Evolutionary conservation across 2,797 vertebrate genomes (phyloP).

Genomic region (Neomorphus geoffroyi): DNA sequence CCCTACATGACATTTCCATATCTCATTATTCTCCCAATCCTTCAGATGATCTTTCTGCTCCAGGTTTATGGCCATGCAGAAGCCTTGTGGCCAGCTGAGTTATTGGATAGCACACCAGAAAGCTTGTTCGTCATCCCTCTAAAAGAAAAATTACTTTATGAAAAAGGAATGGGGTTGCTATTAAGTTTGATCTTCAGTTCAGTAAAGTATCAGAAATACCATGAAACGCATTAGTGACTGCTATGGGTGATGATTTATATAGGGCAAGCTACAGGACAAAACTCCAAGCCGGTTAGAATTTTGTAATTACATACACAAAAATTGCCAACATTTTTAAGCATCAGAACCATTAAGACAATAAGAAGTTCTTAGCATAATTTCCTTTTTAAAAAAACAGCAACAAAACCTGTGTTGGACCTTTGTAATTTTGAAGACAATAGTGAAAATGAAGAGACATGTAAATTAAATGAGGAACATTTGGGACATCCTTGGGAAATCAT

Average conservation of each 20-base stretch:
- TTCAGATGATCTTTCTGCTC: background rate
- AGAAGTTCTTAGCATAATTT: background rate
- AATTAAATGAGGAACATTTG: background rate
- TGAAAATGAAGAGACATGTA: background rate
- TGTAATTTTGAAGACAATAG: background rate
- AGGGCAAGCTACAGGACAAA: background rate
- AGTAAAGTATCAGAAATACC: background rate
- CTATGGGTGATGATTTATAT: background rate
- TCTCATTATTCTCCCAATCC: background rate
- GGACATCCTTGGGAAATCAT: background rate
- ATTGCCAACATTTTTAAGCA: background rate
- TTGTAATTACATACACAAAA: background rate
- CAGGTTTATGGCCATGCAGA: background rate
- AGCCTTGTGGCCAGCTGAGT: background rate
- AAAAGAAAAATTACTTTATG: background rate
- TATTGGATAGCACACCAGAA: background rate
- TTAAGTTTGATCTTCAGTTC: background rate
- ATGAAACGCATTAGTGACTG: background rate
- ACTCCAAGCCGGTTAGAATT: background rate
- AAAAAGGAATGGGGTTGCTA: background rate
- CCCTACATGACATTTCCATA: background rate
- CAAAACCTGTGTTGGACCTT: background rate
- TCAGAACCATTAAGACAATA: background rate
- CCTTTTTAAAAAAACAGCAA: background rate
- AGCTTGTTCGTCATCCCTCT: background rate